phyloP scores from a whole-genome alignment of 2,113 vertebrate species.

The Lepus europaeus region DNA sequence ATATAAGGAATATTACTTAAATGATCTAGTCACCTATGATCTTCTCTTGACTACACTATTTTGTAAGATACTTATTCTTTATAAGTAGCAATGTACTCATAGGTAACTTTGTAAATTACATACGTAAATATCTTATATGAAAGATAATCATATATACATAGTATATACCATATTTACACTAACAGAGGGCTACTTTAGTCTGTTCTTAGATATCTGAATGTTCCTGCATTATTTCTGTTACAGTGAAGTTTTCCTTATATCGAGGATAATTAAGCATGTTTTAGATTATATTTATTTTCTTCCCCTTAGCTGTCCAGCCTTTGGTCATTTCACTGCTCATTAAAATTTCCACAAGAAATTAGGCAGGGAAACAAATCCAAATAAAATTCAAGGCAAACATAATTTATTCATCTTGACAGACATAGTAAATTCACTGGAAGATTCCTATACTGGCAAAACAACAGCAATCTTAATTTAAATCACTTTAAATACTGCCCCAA shows the following conservation, averaged over 20 bases:
- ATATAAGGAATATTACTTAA: constrained; percentile 62
- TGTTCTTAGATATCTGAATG: constrained; percentile 54
- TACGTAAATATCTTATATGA: neutral
- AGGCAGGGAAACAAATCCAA: constrained; percentile 15
- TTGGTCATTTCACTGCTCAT: constrained; percentile 61
- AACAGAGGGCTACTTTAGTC: constrained; percentile 52
- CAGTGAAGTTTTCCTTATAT: constrained; percentile 60
- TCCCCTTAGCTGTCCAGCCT: constrained; percentile 6
- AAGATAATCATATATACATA: neutral
- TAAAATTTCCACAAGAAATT: constrained; percentile 59
- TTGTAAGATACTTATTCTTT: neutral
- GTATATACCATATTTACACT: neutral
- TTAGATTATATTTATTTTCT: constrained; percentile 65
- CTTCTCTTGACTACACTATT: constrained; percentile 12
- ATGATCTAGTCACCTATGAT: neutral
- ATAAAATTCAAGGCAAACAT: constrained; percentile 27
- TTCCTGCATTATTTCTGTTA: constrained; percentile 38
- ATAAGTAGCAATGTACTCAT: neutral
- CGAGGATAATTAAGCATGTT: constrained; percentile 75
- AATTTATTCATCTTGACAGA: constrained; percentile 23
- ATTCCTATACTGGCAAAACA: constrained; percentile 23
- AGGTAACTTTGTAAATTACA: neutral
- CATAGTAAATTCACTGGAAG: neutral
- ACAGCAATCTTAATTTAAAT: neutral
- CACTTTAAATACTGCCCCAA: constrained; percentile 21